phyloP scores from a whole-genome alignment of 2,888 invertebrate species.

The Caenorhabditis sulstoni region DNA sequence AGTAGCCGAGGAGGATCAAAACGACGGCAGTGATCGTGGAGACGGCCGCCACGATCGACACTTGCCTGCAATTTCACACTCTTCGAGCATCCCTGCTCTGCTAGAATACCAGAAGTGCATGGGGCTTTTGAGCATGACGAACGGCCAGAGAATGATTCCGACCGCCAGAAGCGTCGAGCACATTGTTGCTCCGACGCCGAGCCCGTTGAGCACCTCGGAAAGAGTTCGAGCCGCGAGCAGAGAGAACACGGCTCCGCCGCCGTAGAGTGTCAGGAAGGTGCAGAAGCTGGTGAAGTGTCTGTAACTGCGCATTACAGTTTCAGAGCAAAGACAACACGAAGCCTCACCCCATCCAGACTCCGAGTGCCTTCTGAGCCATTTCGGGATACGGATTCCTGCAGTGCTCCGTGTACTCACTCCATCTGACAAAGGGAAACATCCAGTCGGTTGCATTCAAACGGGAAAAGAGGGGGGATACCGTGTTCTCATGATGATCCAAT shows the following conservation, averaged over 20 bases:
- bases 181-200: constrained; percentile 43
- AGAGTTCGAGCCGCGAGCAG: constrained; percentile 62
- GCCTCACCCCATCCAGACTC: constrained; percentile 40
- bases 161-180: constrained; percentile 55
- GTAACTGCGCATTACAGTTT: constrained; percentile 3
- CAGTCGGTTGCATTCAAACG: not conserved
- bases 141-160: constrained; percentile 62
- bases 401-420: constrained; percentile 53
- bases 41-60: constrained; percentile 61
- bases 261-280: constrained; percentile 53
- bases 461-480: constrained; percentile 4
- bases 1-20: constrained; percentile 58
- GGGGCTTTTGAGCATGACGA: constrained; percentile 63
- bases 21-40: constrained; percentile 61
- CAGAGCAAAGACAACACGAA: not conserved
- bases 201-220: constrained; percentile 45
- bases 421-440: constrained; percentile 13
- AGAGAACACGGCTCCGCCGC: constrained; percentile 60
- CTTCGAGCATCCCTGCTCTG: too few relatives aligned
- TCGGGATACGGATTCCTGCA: constrained; percentile 65
- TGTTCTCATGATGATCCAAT: constrained; percentile 62
- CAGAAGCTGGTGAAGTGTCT: constrained; percentile 53
- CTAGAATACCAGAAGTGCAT: constrained; percentile 68
- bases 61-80: constrained; percentile 55
- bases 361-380: constrained; percentile 60